phyloP scores from a whole-genome alignment of 30 jellyfish, hydroid and myxozoan species.

The Catostylus mosaicus region DNA sequence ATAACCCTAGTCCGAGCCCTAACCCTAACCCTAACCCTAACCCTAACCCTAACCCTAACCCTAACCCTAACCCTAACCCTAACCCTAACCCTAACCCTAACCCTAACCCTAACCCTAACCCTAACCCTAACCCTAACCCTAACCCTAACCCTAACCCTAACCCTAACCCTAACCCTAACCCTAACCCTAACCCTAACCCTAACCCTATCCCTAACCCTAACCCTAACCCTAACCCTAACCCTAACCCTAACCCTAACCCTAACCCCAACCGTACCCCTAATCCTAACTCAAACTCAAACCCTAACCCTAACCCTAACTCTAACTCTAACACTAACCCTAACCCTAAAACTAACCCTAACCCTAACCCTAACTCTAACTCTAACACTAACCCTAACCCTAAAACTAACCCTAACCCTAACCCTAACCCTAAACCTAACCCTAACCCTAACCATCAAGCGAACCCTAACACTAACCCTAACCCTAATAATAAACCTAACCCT shows the following conservation, averaged over 20 bases:
- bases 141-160: constrained; percentile 69
- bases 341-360: constrained; percentile 73
- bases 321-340: constrained; percentile 63
- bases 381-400: too few species aligned
- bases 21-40: constrained; percentile 48
- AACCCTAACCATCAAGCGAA: constrained; percentile 68
- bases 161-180: constrained; percentile 67
- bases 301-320: constrained; percentile 60
- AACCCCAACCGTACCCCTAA: too few species aligned
- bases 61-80: constrained; percentile 50
- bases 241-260: constrained; percentile 70
- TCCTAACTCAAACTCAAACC: too few species aligned
- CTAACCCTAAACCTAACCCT: constrained; percentile 69
- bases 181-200: constrained; percentile 47
- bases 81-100: constrained; percentile 48
- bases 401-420: too few species aligned
- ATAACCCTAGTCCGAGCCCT: too few species aligned
- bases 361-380: constrained; percentile 70
- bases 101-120: constrained; percentile 55
- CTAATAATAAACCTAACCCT: too few species aligned
- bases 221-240: constrained; percentile 63
- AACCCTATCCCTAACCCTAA: constrained; percentile 39
- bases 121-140: constrained; percentile 72
- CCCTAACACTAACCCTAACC: too few species aligned
- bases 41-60: constrained; percentile 51